Evolutionary conservation across 2,888 invertebrate genomes (phyloP).

Genomic region (Aelia acuminata): DNA sequence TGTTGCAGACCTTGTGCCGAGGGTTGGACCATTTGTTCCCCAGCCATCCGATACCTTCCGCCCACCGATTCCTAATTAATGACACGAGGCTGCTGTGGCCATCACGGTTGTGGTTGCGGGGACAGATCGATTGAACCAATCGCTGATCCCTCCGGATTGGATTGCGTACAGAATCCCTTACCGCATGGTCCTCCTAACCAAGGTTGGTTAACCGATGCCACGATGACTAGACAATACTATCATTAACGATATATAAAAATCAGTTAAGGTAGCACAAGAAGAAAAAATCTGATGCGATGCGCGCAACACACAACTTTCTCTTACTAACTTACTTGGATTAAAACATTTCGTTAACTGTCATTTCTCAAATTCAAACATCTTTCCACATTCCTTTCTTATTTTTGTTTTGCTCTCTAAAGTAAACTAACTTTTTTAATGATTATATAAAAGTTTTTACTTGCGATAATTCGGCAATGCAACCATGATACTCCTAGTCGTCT

Average conservation of each 20-base stretch:
- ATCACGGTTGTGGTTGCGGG: background rate
- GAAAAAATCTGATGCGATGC: no score
- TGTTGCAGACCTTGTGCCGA: constrained; percentile 8
- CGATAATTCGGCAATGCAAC: no score
- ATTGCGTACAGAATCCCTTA: background rate
- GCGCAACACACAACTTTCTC: no score
- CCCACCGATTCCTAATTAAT: constrained; percentile 8
- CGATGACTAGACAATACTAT: background rate
- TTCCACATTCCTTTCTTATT: no score
- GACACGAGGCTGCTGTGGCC: background rate
- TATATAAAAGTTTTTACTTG: no score
- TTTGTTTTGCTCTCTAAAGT: no score
- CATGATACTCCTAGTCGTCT: no score
- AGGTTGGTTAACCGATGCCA: background rate
- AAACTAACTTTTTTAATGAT: no score
- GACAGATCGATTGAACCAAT: background rate
- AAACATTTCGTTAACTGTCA: no score
- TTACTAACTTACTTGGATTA: no score
- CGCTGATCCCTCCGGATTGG: background rate
- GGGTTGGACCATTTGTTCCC: background rate
- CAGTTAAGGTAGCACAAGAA: background rate
- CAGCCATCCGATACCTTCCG: constrained; percentile 4
- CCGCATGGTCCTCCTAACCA: background rate
- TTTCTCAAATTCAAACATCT: no score
- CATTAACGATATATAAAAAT: background rate